phyloP scores from a whole-genome alignment of 2,113 vertebrate genomes.

The Balaeniceps rex region DNA sequence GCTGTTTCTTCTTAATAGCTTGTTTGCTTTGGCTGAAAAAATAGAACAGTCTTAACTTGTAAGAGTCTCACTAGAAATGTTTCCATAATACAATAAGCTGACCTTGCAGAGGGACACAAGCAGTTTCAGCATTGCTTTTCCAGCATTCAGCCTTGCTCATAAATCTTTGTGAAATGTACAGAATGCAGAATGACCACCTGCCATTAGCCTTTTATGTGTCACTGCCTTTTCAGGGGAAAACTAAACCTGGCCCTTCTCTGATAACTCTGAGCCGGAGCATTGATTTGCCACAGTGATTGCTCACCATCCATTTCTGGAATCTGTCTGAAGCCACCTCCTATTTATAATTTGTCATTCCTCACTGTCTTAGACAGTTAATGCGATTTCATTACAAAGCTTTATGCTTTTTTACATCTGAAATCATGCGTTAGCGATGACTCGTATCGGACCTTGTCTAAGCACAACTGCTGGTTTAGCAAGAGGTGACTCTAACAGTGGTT shows the following conservation, averaged over 20 bases:
- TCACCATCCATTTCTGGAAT: conserved; percentile 40
- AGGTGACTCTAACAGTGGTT: neutral
- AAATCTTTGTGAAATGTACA: conserved; percentile 28
- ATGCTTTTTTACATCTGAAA: neutral
- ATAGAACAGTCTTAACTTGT: neutral
- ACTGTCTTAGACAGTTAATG: neutral
- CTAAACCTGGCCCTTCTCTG: neutral
- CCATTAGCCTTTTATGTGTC: conserved; percentile 20
- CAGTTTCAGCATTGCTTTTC: neutral
- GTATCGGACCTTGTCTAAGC: neutral
- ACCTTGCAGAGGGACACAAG: neutral
- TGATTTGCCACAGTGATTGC: conserved; percentile 31
- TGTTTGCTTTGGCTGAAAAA: neutral
- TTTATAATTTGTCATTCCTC: conserved; percentile 39
- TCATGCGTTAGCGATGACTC: neutral
- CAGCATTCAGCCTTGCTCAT: conserved; percentile 13
- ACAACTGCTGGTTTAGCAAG: neutral
- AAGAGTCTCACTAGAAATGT: neutral
- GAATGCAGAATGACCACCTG: conserved; percentile 35
- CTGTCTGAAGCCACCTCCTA: conserved; percentile 35
- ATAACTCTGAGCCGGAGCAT: neutral
- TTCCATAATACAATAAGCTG: conserved; percentile 19
- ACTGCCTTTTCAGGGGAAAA: conserved; percentile 40
- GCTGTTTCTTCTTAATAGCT: neutral
- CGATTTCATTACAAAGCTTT: neutral